These are phyloP conservation scores for Lasioglossum leucozonium DNA, from an alignment of 2,888 invertebrate genomes.

Conservation along the genomic window DNA sequence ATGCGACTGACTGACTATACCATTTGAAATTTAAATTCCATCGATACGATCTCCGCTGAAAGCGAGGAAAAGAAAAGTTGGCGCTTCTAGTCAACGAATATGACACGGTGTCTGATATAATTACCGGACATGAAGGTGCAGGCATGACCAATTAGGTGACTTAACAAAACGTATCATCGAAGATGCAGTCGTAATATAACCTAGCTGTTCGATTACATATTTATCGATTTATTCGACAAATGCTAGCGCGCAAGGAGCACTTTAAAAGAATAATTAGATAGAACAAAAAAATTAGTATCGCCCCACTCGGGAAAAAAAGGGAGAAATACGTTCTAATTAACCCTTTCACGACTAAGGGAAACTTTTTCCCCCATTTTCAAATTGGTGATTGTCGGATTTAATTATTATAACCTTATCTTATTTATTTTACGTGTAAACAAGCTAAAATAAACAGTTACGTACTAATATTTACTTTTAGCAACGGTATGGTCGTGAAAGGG, in stretches of 20 bases:
- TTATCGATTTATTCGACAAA: neutral
- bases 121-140: conserved; percentile 12
- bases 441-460: no score
- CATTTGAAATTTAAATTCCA: conserved; percentile 51
- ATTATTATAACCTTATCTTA: no score
- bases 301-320: no score
- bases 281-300: no score
- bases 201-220: neutral
- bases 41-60: conserved; percentile 46
- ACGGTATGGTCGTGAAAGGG: no score
- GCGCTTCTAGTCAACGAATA: conserved; percentile 30
- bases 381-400: no score
- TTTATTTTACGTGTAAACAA: no score
- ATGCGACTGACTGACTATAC: conserved; percentile 14
- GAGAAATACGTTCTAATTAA: neutral
- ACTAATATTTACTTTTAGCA: no score
- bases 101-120: conserved; percentile 20
- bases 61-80: conserved; percentile 40
- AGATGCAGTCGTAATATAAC: neutral
- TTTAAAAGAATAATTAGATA: neutral
- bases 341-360: no score
- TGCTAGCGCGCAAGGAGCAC: neutral
- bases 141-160: conserved; percentile 9
- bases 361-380: no score
- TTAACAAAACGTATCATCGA: neutral